Base-by-base conservation (phyloP, 2,113 vertebrate genomes). In the Cyanoliseus patagonus region DNA sequence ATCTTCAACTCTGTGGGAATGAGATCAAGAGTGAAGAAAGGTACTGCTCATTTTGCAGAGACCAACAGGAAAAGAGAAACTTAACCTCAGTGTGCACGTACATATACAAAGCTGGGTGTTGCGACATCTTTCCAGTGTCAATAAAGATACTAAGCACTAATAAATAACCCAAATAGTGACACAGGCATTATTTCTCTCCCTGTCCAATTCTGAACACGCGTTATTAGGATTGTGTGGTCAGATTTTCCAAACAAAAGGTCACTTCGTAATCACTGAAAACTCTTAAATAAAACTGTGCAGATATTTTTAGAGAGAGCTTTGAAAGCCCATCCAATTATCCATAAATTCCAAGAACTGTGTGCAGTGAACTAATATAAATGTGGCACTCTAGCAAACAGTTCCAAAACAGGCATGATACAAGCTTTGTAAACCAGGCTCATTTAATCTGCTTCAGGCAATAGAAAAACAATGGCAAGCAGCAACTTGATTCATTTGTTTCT, bases 401-500 rank as follows among this genome's bases (percentile, higher is more conserved):
- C 85, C 75, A 93, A 86, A 92, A 80, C 41, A 86, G 46, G 25
- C 53, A 70, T 5, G 59, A 83, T 30, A 83, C 41, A 76, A 69
- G 81, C 77, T 79, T 44, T 84, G 39, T 41, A 94, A 93, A 86
- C 23, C 30, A 92, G 37, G 31, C 22, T 51, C 22, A 30, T 74
- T 70, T 88, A 20, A 93, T 68, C 61, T 52, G 42, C 76, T 75
- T 86, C 39, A 83, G 62, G 79, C 30, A 9, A 74, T 1, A 42
- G 22, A 57, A 13, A 3, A 95, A 46, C 39, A 94, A 90, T 28
- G 30, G 55, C 46, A 93, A 90, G 31, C 63, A 51, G 63, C 79
- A 96, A 83, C 63, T 83, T 78, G 88, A 92, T 83, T 94, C 8
- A 80, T 52, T 91, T 79, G 17, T 88, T 46, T 47, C 82, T 41